phyloP scores from a whole-genome alignment of 2,113 vertebrate species.

The Eolophus roseicapilla region DNA sequence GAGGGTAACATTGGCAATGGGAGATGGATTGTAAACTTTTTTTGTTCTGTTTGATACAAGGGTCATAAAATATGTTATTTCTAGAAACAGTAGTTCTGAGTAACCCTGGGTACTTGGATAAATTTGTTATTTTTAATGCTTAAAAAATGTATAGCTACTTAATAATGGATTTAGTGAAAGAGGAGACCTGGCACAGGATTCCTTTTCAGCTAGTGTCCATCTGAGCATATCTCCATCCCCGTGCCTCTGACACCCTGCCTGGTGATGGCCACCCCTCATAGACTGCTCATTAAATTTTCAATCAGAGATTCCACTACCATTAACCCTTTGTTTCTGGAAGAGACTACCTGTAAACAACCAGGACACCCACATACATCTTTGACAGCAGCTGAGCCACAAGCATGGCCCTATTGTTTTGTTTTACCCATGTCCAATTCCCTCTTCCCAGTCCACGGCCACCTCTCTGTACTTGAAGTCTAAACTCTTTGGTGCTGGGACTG shows the following conservation, averaged over 20 bases:
- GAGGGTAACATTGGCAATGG: background rate
- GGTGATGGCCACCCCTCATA: background rate
- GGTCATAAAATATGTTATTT: background rate
- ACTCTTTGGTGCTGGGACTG: background rate
- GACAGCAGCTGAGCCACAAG: background rate
- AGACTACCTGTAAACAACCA: background rate
- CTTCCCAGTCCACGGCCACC: background rate
- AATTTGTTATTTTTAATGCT: background rate
- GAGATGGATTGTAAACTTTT: background rate
- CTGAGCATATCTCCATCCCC: background rate
- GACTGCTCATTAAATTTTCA: background rate
- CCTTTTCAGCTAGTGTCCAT: background rate
- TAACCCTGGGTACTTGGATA: background rate
- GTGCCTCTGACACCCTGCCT: background rate
- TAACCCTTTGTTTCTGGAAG: background rate
- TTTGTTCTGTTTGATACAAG: background rate
- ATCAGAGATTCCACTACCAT: background rate
- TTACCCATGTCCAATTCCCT: background rate
- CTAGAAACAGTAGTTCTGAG: background rate
- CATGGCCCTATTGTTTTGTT: background rate
- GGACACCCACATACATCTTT: background rate
- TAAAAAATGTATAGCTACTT: background rate
- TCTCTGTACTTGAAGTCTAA: background rate
- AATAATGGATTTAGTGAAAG: background rate
- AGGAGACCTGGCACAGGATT: background rate